phyloP scores from a whole-genome alignment of 92 coral and sea anemone genomes.

The Umimayanthus chanpuru region DNA sequence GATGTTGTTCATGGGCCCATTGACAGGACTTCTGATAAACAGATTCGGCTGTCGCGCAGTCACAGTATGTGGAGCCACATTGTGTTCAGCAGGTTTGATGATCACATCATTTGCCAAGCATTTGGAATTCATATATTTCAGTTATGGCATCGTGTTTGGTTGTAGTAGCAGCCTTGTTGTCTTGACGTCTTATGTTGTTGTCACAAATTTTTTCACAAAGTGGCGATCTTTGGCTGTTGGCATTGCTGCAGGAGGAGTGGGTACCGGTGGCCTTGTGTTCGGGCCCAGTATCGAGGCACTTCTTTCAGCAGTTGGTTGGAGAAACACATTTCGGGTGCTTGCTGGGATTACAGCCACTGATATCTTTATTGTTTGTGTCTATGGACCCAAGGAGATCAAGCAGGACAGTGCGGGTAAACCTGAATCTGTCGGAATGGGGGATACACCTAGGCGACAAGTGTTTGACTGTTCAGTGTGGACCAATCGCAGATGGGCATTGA shows the following conservation, averaged over 20 bases:
- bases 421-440: background rate
- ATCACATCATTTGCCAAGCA: conserved; percentile 46
- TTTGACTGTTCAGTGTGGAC: conserved; percentile 32
- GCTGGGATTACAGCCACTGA: background rate
- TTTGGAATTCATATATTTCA: conserved; percentile 41
- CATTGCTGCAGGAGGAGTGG: background rate
- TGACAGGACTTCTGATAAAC: conserved; percentile 44
- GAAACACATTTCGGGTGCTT: conserved; percentile 3
- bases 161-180: conserved; percentile 21
- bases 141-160: conserved; percentile 40
- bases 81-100: conserved; percentile 44
- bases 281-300: conserved; percentile 14
- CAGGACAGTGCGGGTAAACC: background rate
- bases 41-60: conserved; percentile 47
- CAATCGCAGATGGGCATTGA: conserved; percentile 16
- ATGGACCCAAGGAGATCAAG: background rate
- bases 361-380: background rate
- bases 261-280: conserved; percentile 19
- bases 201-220: conserved; percentile 27
- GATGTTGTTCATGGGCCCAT: conserved; percentile 31
- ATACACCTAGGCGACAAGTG: background rate
- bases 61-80: conserved; percentile 21
- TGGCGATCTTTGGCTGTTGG: conserved; percentile 40
- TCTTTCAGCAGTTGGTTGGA: conserved; percentile 10
- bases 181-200: conserved; percentile 32